These are phyloP conservation scores for Eretmocerus hayati DNA, from an alignment of 2,888 invertebrate genomes.

Conservation along the genomic window DNA sequence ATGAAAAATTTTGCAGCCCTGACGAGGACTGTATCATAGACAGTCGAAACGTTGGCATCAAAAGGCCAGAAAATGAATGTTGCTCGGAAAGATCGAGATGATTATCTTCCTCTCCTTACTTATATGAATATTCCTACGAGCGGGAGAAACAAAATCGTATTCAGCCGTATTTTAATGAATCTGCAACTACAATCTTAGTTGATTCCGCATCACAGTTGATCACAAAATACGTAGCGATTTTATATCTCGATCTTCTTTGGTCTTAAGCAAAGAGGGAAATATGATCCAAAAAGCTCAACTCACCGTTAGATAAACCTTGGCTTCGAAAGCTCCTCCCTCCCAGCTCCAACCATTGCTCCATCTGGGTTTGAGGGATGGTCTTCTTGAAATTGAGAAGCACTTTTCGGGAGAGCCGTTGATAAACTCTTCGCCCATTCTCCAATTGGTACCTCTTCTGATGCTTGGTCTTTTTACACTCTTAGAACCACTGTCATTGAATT, in stretches of 20 bases:
- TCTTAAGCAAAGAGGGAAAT: neutral
- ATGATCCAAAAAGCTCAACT: slow-evolving; percentile 29
- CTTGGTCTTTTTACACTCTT: slow-evolving; percentile 17
- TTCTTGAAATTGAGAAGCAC: slow-evolving; percentile 41
- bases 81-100: too few relatives aligned
- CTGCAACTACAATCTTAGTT: slow-evolving; percentile 2
- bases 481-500: neutral
- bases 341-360: slow-evolving; percentile 93
- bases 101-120: too few relatives aligned
- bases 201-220: neutral
- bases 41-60: too few relatives aligned
- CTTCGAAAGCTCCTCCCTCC: slow-evolving; percentile 77
- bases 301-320: slow-evolving; percentile 83
- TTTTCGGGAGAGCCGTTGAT: slow-evolving; percentile 38
- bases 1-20: too few relatives aligned
- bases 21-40: too few relatives aligned
- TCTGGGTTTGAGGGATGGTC: slow-evolving; percentile 53
- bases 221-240: too few relatives aligned
- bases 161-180: neutral
- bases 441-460: slow-evolving; percentile 41
- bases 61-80: too few relatives aligned
- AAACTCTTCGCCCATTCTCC: slow-evolving; percentile 35
- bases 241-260: neutral
- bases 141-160: too few relatives aligned
- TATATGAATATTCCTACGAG: too few relatives aligned